Base-by-base conservation (phyloP, 2,888 invertebrate species). In the Charanyca ferruginea region DNA sequence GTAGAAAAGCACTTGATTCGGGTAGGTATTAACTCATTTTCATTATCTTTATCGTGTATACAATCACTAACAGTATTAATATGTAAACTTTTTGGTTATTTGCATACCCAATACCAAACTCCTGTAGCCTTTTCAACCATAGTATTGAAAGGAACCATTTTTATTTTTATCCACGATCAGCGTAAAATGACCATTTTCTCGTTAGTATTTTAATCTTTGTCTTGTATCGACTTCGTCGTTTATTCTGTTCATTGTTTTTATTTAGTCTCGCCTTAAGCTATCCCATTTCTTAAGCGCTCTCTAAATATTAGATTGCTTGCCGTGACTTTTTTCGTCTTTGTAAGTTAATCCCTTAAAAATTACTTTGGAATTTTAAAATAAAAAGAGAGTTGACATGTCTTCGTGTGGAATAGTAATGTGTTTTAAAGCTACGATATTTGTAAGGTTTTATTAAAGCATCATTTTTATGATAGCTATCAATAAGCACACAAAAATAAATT, bases 251-350 rank as follows among this genome's bases (percentile, higher is more conserved):
- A 52, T 57, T 65, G 45, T 73, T 70, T 76, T 73, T 64, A 48
- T 69, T 55, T 54, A 42, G 25, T 32, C 18, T 25, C 18, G 44
- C 44, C 22, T 16, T 76, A 65, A 76, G 64, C 64, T 73, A 64
- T 75, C 32, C 57, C 59, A 60, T 75, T 75, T 59, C 64, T 73
- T 64, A 73, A 63, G 64, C 51, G 32, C 47, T 60, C 59, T 75
- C 9, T 70, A 65, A 73, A 76, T 60, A 76, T 70, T 60, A 57
- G 55, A 65, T 70, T 45, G 48, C 48, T 48, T 28, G 65, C 52
- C 13, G 64, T 65, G 57, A 55, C 59, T 52, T 48, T 68, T 64
- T 55, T 51, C 7, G 45, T 28, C 25, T 55, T 57, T 28, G 42
- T 59, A 32, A 60, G 64, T 64, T 76, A 51, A 59, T 76, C 59